Conservation (phyloP, 2,888 invertebrate species). For the Patella pellucida region DNA sequence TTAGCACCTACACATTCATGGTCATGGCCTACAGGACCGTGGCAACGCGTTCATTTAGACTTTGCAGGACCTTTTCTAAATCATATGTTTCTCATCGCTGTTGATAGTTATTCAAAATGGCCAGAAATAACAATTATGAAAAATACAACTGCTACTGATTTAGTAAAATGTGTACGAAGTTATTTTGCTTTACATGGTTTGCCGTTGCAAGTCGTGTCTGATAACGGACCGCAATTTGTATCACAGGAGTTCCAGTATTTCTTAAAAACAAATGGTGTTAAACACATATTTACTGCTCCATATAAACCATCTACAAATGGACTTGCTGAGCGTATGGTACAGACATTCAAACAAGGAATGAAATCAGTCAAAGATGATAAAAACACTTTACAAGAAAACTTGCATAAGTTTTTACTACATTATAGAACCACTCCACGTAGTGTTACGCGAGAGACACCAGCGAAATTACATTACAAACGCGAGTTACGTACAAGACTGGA, state of each 20-base stretch:
- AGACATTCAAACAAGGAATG: constrained; percentile 40
- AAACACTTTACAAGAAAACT: neutral
- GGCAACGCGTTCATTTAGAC: constrained; percentile 71
- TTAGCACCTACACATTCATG: constrained; percentile 51
- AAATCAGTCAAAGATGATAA: constrained; percentile 23
- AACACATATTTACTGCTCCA: constrained; percentile 28
- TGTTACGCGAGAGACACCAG: neutral
- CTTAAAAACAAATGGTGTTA: constrained; percentile 35
- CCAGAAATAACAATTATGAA: constrained; percentile 52
- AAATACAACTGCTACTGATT: constrained; percentile 19
- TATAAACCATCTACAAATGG: constrained; percentile 43
- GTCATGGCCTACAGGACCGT: constrained; percentile 55
- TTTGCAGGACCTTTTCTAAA: constrained; percentile 68
- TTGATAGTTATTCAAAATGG: constrained; percentile 71
- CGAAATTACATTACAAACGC: neutral
- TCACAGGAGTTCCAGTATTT: constrained; percentile 36
- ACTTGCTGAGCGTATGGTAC: constrained; percentile 39
- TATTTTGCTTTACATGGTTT: constrained; percentile 38
- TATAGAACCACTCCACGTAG: neutral
- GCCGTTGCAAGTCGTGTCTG: constrained; percentile 32
- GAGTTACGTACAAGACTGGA: neutral
- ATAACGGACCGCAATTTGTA: constrained; percentile 40
- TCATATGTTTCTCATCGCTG: constrained; percentile 61
- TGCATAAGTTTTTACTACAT: neutral
- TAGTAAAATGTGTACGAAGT: constrained; percentile 28